phyloP scores from a whole-genome alignment of 2,797 vertebrate genomes.

The Lerista edwardsae region DNA sequence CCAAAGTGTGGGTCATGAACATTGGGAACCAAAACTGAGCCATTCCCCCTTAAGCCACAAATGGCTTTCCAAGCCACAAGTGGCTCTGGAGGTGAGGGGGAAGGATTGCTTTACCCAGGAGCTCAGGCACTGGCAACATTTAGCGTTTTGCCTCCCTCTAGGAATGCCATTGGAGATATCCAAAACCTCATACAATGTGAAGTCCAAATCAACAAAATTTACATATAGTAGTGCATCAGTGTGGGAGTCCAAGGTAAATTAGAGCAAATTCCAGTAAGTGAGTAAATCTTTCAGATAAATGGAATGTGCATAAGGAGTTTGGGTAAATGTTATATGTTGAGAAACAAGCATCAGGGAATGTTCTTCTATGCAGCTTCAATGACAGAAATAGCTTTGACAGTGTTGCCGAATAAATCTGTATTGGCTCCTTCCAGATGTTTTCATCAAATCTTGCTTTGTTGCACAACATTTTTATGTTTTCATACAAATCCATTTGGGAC shows the following conservation, averaged over 20 bases:
- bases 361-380: conserved; percentile 23
- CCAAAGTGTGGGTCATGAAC: no score
- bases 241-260: no score
- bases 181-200: neutral
- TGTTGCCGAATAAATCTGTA: conserved; percentile 50
- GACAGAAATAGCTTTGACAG: conserved; percentile 46
- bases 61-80: no score
- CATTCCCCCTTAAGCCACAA: no score
- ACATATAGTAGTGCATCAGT: neutral
- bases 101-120: no score
- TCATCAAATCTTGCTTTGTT: conserved; percentile 43
- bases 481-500: neutral
- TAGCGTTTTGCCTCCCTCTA: no score
- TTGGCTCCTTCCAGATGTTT: conserved; percentile 55
- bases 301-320: neutral
- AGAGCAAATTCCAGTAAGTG: neutral
- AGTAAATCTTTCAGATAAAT: neutral
- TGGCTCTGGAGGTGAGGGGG: no score
- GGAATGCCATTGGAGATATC: neutral
- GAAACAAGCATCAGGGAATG: conserved; percentile 42
- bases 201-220: neutral
- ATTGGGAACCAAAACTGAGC: no score
- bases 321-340: conserved; percentile 8
- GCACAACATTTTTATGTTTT: conserved; percentile 43
- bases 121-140: no score